Base-by-base conservation (phyloP, 23 tunicate genomes). In the Styela clava region DNA sequence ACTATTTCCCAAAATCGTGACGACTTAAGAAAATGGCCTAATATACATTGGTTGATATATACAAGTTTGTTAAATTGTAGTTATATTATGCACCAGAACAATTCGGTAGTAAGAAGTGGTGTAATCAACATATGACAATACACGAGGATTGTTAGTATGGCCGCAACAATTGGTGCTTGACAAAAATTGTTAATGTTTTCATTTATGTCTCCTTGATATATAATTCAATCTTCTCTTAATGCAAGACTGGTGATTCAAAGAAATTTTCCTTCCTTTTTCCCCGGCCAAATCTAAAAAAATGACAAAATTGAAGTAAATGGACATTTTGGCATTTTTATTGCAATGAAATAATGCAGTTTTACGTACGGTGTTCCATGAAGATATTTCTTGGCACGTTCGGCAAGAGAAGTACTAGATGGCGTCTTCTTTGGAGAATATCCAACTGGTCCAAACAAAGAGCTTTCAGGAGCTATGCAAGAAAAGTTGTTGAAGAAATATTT, bases 341-440 rank as follows among this genome's bases (percentile, higher is more conserved):
- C 56, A 44, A 12, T 44, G 56, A n/a, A n/a, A n/a, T n/a, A n/a
- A n/a, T n/a, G n/a, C n/a, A n/a, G n/a, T n/a, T 44, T 5, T 44
- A 44, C 89, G 79, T 79, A 85, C 84, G 95, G 95, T 24, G 97
- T 91, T 56, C 97, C 97, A 78, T 87, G 83, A 30, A 91, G 61
- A 83, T 93, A 93, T 34, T 82, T 84, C 83, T 81, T 87, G 0
- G 98, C 98, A 44, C 93, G 70, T 64, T 88, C 98, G 20, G 98
- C 92, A n/a, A 93, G 84, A 18, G 98, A 93, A 62, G 79, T 85
- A 74, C 92, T 83, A 24, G 90, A 85, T 29, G 98, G 92, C 0
- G 98, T 93, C 61, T 93, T 93, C 73, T 79, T 87, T 34, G 98
- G 98, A 23, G 93, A 87, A 27, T 36, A 44, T 24, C 87, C 85